phyloP scores from a whole-genome alignment of 2,888 invertebrate genomes.

The Biston stratarius region DNA sequence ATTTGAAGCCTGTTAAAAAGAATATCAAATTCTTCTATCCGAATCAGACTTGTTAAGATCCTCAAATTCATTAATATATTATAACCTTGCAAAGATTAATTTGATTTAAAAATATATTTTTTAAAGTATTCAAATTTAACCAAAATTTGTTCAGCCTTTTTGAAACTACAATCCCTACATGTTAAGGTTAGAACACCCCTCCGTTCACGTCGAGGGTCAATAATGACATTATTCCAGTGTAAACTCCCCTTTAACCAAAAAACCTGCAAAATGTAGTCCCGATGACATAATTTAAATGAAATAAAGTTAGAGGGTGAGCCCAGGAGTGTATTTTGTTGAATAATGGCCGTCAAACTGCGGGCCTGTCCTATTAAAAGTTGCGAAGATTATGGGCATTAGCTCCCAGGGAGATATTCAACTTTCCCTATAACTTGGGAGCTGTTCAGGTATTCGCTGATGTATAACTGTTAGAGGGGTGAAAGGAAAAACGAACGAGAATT shows the following conservation, averaged over 20 bases:
- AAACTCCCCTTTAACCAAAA: conserved; percentile 27
- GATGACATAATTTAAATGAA: conserved; percentile 48
- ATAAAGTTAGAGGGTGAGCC: conserved; percentile 52
- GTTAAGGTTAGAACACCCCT: no score
- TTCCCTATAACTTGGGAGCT: conserved; percentile 66
- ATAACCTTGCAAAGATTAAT: no score
- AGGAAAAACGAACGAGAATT: not conserved
- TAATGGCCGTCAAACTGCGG: conserved; percentile 81
- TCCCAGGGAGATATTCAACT: conserved; percentile 75
- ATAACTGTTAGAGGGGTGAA: conserved; percentile 23
- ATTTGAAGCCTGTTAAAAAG: no score
- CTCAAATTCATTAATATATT: no score
- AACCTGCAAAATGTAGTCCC: conserved; percentile 42
- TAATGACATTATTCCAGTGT: not conserved
- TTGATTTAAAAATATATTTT: no score
- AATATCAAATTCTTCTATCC: no score
- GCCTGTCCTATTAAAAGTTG: conserved; percentile 83
- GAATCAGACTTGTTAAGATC: no score
- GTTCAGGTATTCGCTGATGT: conserved; percentile 30
- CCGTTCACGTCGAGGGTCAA: no score
- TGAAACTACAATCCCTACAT: no score
- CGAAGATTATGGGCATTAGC: conserved; percentile 83
- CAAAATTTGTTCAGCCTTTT: no score
- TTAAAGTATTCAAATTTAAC: no score
- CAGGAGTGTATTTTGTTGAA: conserved; percentile 77